Percentiles rank a stretch among this genome's conserved stretches.
These are phyloP conservation scores for Melipona bicolor DNA, from an alignment of 2,888 invertebrate genomes.

Conservation along the genomic window DNA sequence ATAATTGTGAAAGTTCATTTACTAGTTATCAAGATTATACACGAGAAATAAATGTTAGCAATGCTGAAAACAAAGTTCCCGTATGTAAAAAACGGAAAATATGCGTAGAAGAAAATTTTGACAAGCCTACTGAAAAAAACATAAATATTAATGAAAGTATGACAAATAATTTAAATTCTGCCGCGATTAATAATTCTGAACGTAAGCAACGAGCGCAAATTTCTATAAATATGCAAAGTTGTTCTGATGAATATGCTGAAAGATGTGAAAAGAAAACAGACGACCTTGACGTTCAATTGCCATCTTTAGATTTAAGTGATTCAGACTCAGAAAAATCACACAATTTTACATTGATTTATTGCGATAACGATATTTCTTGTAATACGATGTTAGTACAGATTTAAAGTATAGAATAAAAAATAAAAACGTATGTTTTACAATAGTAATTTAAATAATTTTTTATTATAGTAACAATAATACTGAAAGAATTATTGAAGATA, in stretches of 20 bases:
- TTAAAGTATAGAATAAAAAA: background rate
- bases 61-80: conserved; percentile 58
- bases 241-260: background rate
- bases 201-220: background rate
- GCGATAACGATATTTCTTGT: background rate
- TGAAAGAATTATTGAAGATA: conserved; percentile 20
- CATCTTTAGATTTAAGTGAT: conserved; percentile 71
- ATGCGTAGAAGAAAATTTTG: conserved; percentile 11
- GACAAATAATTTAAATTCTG: conserved; percentile 1
- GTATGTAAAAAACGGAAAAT: conserved; percentile 73
- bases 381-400: conserved; percentile 27
- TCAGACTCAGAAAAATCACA: conserved; percentile 73
- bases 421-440: background rate
- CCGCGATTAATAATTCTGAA: background rate
- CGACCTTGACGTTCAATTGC: conserved; percentile 30
- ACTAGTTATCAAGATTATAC: conserved; percentile 48
- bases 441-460: background rate
- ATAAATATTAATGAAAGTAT: background rate
- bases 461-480: background rate
- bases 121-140: background rate
- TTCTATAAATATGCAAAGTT: background rate
- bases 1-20: conserved; percentile 44
- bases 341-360: conserved; percentile 9
- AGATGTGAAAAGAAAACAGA: conserved; percentile 6
- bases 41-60: conserved; percentile 8